A percentile compares a stretch with the other conserved stretches of the same genome.
Evolutionary conservation across 2,888 invertebrate genomes (phyloP).

Genomic region (Plagodis dolabraria): DNA sequence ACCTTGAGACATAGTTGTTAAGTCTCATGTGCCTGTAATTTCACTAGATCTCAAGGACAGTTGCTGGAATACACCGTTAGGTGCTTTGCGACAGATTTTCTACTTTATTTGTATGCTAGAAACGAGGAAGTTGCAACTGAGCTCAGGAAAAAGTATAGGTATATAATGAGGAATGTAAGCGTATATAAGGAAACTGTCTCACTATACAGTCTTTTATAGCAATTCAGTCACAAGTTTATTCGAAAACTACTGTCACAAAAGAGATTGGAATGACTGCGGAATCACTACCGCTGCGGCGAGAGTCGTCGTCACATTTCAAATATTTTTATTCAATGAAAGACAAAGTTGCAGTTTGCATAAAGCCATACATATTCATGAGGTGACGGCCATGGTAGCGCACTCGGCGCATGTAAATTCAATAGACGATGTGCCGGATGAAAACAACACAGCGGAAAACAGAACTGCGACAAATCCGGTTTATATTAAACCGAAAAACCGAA

Average conservation of each 20-base stretch:
- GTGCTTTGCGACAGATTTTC: too few relatives aligned
- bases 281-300: slow-evolving; percentile 19
- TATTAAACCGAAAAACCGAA: slow-evolving; percentile 55
- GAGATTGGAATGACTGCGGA: slow-evolving; percentile 19
- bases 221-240: neutral
- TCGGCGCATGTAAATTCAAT: slow-evolving; percentile 72
- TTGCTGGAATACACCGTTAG: too few relatives aligned
- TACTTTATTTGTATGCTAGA: too few relatives aligned
- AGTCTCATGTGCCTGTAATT: too few relatives aligned
- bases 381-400: slow-evolving; percentile 59
- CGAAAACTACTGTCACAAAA: slow-evolving; percentile 15
- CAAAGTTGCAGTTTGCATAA: slow-evolving; percentile 75
- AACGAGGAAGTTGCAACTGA: too few relatives aligned
- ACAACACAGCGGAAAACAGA: slow-evolving; percentile 65
- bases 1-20: too few relatives aligned
- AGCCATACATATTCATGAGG: slow-evolving; percentile 76
- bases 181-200: too few relatives aligned
- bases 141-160: too few relatives aligned
- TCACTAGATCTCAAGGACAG: too few relatives aligned
- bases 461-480: slow-evolving; percentile 60
- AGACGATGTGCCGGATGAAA: slow-evolving; percentile 63
- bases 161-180: too few relatives aligned
- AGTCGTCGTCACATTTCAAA: slow-evolving; percentile 48
- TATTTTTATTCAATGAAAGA: slow-evolving; percentile 69
- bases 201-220: too few relatives aligned